Conservation (phyloP, 2,113 vertebrate genomes). For the Forbesichthys agassizii region DNA sequence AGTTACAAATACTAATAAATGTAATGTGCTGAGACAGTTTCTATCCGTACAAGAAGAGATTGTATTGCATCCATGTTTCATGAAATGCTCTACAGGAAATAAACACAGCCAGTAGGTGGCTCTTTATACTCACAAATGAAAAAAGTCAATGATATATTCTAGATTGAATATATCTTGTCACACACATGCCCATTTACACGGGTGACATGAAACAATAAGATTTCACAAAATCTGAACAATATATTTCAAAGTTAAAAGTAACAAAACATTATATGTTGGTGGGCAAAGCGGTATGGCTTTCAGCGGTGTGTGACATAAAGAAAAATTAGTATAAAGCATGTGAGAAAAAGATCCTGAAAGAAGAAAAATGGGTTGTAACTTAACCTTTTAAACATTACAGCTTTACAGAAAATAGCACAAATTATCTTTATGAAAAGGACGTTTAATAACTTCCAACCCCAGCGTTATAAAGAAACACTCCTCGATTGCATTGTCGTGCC, state of each 20-base stretch:
- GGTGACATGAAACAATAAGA: slow-evolving; percentile 36
- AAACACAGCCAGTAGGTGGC: slow-evolving; percentile 66
- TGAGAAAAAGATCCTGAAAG: slow-evolving; percentile 32
- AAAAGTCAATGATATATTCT: slow-evolving; percentile 7
- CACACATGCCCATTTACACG: slow-evolving; percentile 29
- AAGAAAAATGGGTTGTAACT: slow-evolving; percentile 28
- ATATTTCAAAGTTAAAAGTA: slow-evolving; percentile 42
- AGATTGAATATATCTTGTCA: slow-evolving; percentile 21
- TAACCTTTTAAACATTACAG: slow-evolving; percentile 48
- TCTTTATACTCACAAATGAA: slow-evolving; percentile 68
- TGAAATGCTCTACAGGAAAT: slow-evolving; percentile 6
- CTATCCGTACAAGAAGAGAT: slow-evolving; percentile 25
- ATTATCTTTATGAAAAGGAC: slow-evolving; percentile 15
- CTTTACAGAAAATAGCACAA: slow-evolving; percentile 40
- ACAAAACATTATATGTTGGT: slow-evolving; percentile 37
- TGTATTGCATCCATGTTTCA: slow-evolving; percentile 27
- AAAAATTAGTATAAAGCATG: neutral
- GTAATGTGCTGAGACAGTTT: slow-evolving; percentile 27
- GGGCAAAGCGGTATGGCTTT: slow-evolving; percentile 29
- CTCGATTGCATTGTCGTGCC: too few species aligned
- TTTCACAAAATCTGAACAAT: slow-evolving; percentile 26
- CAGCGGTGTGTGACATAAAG: slow-evolving; percentile 28
- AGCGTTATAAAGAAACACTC: neutral
- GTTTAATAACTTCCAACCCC: slow-evolving; percentile 49
- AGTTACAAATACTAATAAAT: slow-evolving; percentile 48